These are phyloP conservation scores for Butorides virescens DNA, from an alignment of 2,113 vertebrate genomes.

Conservation along the genomic window DNA sequence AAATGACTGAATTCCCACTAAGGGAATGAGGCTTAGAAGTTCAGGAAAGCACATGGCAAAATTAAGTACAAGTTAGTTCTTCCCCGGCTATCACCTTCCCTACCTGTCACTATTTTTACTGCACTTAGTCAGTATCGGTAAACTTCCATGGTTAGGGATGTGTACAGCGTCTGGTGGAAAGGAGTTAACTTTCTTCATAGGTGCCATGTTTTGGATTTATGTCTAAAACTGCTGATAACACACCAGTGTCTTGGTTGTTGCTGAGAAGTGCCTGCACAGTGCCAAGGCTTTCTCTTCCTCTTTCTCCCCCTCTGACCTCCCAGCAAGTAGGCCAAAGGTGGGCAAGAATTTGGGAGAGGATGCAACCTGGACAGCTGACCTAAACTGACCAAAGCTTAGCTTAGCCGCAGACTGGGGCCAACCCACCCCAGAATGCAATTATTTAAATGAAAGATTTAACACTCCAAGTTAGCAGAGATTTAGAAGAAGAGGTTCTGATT, in stretches of 20 bases:
- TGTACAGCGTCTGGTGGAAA: accelerated
- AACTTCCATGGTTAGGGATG: background rate
- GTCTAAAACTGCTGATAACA: background rate
- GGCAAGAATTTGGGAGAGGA: background rate
- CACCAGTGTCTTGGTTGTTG: background rate
- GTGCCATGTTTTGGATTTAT: background rate
- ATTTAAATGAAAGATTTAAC: background rate
- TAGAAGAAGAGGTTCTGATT: background rate
- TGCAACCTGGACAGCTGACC: background rate
- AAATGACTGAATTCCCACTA: background rate
- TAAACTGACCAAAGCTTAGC: background rate
- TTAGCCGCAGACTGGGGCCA: background rate
- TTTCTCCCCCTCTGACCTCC: background rate
- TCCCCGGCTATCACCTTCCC: background rate
- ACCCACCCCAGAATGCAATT: background rate
- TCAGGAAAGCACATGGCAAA: background rate
- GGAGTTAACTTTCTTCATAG: background rate
- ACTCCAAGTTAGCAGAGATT: background rate
- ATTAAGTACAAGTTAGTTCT: background rate
- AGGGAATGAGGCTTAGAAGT: background rate
- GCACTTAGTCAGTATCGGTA: background rate
- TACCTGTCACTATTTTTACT: background rate
- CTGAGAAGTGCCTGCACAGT: background rate
- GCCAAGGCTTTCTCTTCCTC: background rate
- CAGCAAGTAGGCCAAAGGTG: background rate